Evolutionary conservation across 2,113 vertebrate genomes (phyloP).

Genomic region (Aleadryas rufinucha): DNA sequence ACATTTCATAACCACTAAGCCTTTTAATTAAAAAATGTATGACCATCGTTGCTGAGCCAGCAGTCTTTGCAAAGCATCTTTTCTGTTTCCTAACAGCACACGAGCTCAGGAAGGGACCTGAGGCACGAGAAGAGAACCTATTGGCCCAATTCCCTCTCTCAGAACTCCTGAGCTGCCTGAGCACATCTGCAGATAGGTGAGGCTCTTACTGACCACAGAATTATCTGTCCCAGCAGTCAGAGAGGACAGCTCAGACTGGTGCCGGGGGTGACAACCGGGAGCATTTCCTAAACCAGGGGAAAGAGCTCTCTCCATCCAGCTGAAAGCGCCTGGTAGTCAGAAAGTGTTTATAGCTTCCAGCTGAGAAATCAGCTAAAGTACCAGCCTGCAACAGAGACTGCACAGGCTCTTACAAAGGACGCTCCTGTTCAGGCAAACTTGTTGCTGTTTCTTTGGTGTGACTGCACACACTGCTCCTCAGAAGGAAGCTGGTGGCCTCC

Average conservation of each 20-base stretch:
- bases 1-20: background rate
- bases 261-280: background rate
- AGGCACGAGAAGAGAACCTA: background rate
- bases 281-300: background rate
- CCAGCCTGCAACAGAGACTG: background rate
- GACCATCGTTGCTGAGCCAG: background rate
- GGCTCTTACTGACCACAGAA: background rate
- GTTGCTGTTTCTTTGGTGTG: background rate
- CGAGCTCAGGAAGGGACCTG: background rate
- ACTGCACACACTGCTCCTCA: background rate
- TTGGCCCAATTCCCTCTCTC: accelerated
- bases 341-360: background rate
- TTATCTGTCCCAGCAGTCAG: background rate
- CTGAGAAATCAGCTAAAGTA: background rate
- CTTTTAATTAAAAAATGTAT: background rate
- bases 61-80: background rate
- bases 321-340: background rate
- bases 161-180: background rate
- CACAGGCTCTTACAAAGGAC: background rate
- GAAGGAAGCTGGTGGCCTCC: background rate
- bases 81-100: background rate
- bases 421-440: background rate
- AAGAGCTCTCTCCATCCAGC: background rate
- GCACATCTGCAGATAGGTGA: background rate
- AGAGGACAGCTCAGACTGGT: background rate